Base-by-base conservation (phyloP, 1,140 invertebrate species). In the Spodoptera frugiperda region DNA sequence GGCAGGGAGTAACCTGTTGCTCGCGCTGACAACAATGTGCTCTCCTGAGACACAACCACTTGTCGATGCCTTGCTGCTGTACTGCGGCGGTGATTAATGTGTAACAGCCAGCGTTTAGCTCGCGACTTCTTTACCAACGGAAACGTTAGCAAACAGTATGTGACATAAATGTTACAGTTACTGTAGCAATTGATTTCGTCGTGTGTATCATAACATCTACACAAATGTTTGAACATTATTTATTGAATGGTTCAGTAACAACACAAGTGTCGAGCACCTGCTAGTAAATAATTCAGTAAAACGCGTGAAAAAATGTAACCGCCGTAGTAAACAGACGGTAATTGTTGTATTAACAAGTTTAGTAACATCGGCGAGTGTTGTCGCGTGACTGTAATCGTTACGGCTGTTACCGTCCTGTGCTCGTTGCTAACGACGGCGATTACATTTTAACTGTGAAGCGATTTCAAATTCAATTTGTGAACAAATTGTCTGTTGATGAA, bases 1-100 rank as follows among this genome's bases (percentile, higher is more conserved):
- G 57, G 30, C 15, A 61, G 11, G 57, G 2, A 11, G 57, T 44
- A 44, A 61, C 57, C 33, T 61, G 57, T 61, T 61, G 57, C 57
- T 61, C 30, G 33, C 30, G 57, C 15, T 61, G 9, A 10, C 8
- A 44, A 61, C 44, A 33, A 33, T 33, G 55, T n/a, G 8, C 21
- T 21, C 33, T n/a, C 8, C 57, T 8, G 14, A 59, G 15, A 3
- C 30, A 30, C 3, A n/a, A 17, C 33, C n/a, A 61, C 57, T 39
- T 39, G 57, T 61, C 30, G 57, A 39, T 61, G 57, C 57, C n/a
- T 17, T 39, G 33, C 25, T 25, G 5, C n/a, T 25, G 0, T 4
- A 3, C 2, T 4, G 1, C 25, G 25, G 25, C 25, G 5, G 25
- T 25, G 25, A 25, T 25, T 25, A 25, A 25, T 25, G 5, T 2